A percentile compares a stretch with the other conserved stretches of the same genome.
Conservation (phyloP, 2,888 invertebrate species). For the Cephalotes varians region DNA sequence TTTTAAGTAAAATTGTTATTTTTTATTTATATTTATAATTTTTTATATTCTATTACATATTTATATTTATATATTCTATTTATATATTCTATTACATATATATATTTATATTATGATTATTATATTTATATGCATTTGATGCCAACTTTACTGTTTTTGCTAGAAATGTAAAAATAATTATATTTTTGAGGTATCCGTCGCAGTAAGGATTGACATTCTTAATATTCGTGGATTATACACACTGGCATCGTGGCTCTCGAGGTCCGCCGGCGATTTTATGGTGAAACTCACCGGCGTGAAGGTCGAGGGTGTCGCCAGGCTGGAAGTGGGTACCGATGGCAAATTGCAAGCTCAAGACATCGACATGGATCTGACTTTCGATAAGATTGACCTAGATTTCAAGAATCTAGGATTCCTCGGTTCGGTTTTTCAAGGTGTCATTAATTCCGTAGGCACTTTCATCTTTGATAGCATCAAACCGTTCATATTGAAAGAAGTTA, state of each 20-base stretch:
- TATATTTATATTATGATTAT: neutral
- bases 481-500: slow-evolving; percentile 92
- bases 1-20: no score
- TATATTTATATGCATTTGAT: slow-evolving; percentile 13
- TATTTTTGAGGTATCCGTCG: slow-evolving; percentile 89
- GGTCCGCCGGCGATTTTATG: slow-evolving; percentile 92
- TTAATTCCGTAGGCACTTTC: slow-evolving; percentile 93
- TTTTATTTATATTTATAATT: neutral
- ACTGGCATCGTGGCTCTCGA: slow-evolving; percentile 90
- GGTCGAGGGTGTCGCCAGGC: slow-evolving; percentile 89
- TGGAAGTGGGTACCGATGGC: slow-evolving; percentile 92
- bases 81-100: neutral
- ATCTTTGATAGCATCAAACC: slow-evolving; percentile 96
- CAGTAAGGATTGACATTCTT: slow-evolving; percentile 90
- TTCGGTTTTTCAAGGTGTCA: slow-evolving; percentile 89
- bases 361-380: slow-evolving; percentile 92
- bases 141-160: neutral
- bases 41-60: neutral
- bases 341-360: slow-evolving; percentile 92
- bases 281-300: slow-evolving; percentile 91
- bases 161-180: neutral
- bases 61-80: neutral
- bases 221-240: slow-evolving; percentile 92
- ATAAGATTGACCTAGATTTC: slow-evolving; percentile 92
- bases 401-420: slow-evolving; percentile 93